A percentile compares a stretch with the other conserved stretches of the same genome.
phyloP scores from a whole-genome alignment of 2,113 vertebrate genomes.

The Grantiella picta region DNA sequence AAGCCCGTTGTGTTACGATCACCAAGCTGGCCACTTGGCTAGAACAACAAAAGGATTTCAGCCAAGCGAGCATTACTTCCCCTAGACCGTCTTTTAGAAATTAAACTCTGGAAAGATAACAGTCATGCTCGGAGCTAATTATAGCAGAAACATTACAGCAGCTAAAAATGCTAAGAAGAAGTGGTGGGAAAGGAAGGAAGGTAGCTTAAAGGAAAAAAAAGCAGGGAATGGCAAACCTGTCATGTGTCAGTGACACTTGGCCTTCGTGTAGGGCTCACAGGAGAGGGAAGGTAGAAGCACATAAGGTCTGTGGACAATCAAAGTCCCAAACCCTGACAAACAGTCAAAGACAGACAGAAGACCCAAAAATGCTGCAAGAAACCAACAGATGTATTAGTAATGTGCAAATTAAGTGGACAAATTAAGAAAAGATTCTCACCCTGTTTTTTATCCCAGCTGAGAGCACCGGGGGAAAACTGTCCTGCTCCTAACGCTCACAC shows the following conservation, averaged over 20 bases:
- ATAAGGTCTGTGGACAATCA: rapidly evolving
- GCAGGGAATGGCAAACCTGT: neutral
- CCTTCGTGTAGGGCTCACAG: rapidly evolving
- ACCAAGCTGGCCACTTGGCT: neutral
- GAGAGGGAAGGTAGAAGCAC: neutral
- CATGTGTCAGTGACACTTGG: neutral
- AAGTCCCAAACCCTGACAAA: neutral
- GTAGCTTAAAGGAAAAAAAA: neutral
- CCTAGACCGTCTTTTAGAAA: conserved; percentile 6
- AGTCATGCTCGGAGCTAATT: conserved; percentile 10
- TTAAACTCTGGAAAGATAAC: conserved; percentile 39
- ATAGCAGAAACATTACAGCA: neutral
- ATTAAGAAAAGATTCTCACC: neutral
- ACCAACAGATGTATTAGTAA: neutral
- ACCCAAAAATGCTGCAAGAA: neutral
- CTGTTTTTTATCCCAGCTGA: neutral
- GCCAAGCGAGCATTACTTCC: conserved; percentile 50
- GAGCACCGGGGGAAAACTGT: neutral
- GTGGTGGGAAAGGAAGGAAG: conserved; percentile 50
- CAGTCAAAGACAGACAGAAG: neutral
- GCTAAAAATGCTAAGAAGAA: conserved; percentile 12
- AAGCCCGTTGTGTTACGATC: neutral
- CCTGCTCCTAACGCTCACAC: neutral
- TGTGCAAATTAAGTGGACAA: neutral
- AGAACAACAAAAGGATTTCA: conserved; percentile 54